These are phyloP conservation scores for Neomicropteryx cornuta DNA, from an alignment of 1,140 invertebrate species.

Conservation along the genomic window DNA sequence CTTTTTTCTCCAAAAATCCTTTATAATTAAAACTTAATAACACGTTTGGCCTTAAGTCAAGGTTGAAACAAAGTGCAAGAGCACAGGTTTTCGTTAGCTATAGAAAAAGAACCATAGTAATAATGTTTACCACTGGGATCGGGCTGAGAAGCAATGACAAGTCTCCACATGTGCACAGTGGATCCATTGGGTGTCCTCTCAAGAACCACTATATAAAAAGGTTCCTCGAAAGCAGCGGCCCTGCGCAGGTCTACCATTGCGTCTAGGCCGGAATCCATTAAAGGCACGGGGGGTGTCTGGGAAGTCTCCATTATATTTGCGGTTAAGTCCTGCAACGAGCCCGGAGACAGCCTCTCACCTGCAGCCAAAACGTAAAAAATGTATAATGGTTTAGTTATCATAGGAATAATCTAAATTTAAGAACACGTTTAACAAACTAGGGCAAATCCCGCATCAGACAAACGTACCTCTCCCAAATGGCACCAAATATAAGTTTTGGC, in stretches of 20 bases:
- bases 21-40: constrained; percentile 3
- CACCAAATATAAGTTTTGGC: too few species aligned
- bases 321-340: too few species aligned
- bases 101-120: too few species aligned
- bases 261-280: constrained; percentile 60
- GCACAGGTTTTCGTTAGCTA: too few species aligned
- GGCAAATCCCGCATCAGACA: too few species aligned
- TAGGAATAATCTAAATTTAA: too few species aligned
- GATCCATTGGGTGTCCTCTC: constrained; percentile 74
- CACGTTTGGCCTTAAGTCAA: neutral
- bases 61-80: constrained; percentile 1
- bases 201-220: constrained; percentile 89
- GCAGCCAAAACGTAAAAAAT: too few species aligned
- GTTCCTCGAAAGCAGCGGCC: constrained; percentile 79
- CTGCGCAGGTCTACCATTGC: constrained; percentile 86
- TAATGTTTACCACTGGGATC: constrained; percentile 38
- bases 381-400: too few species aligned
- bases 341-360: too few species aligned
- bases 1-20: constrained; percentile 4
- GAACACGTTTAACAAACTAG: too few species aligned
- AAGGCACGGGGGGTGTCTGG: constrained; percentile 25
- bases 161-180: constrained; percentile 92
- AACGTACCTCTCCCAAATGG: too few species aligned
- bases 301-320: neutral
- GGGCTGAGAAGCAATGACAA: constrained; percentile 79